Conservation (phyloP, 2,113 vertebrate genomes). For the Microcebus griseorufus region DNA sequence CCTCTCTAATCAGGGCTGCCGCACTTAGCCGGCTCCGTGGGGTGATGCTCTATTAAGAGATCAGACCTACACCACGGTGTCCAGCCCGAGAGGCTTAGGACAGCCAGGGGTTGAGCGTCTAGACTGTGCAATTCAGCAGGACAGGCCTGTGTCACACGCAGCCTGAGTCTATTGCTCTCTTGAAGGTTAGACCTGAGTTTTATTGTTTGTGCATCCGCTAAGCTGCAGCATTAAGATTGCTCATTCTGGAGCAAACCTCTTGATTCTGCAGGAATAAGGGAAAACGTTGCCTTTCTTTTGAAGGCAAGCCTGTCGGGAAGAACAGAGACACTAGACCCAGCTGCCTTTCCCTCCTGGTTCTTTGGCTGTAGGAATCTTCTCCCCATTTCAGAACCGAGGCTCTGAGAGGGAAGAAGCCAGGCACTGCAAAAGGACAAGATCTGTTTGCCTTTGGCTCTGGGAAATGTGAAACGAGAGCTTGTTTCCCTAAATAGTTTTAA, state of each 20-base stretch:
- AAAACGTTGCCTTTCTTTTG: slow-evolving; percentile 26
- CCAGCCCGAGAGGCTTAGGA: not conserved
- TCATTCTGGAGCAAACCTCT: not conserved
- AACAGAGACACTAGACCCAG: not conserved
- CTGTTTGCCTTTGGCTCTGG: slow-evolving; percentile 72
- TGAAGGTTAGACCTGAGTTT: not conserved
- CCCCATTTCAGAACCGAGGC: slow-evolving; percentile 59
- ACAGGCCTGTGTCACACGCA: not conserved
- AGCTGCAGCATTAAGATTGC: not conserved
- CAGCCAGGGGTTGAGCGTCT: not conserved
- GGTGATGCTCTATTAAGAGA: not conserved
- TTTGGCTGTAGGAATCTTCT: slow-evolving; percentile 60
- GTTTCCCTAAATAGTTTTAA: slow-evolving; percentile 62
- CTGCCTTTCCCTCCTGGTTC: slow-evolving; percentile 43
- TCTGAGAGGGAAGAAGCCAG: slow-evolving; percentile 70
- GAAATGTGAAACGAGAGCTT: slow-evolving; percentile 53
- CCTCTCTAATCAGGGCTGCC: not conserved
- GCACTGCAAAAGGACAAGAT: slow-evolving; percentile 58
- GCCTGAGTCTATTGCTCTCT: not conserved
- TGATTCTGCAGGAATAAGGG: not conserved
- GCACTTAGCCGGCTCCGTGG: not conserved
- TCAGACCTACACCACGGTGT: not conserved
- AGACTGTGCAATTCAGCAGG: not conserved
- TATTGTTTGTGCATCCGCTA: not conserved
- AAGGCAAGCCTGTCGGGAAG: slow-evolving; percentile 48